Evolutionary conservation across 2,113 vertebrate species (phyloP).

Genomic region (Myxocyprinus asiaticus): DNA sequence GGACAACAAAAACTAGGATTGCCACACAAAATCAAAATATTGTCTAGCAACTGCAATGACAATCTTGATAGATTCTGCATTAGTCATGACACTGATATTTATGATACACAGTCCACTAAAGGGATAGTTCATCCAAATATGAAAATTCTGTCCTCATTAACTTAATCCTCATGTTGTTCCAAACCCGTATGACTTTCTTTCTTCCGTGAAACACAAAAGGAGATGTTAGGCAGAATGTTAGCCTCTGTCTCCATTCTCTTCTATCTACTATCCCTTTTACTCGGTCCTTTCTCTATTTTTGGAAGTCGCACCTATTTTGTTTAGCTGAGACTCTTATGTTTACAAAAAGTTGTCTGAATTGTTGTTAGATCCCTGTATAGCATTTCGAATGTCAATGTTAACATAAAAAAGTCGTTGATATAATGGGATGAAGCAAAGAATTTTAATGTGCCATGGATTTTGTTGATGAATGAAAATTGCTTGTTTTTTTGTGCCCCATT

Average conservation of each 20-base stretch:
- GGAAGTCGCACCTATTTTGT: too few relatives aligned
- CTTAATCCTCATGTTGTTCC: too few relatives aligned
- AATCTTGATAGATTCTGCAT: neutral
- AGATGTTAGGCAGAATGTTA: neutral
- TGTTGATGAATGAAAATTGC: neutral
- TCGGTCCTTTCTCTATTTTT: neutral
- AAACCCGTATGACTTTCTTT: too few relatives aligned
- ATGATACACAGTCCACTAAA: neutral
- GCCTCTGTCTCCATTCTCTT: neutral
- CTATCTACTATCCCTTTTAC: too few relatives aligned
- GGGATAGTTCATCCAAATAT: too few relatives aligned
- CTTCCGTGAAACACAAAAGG: too few relatives aligned
- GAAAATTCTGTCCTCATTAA: too few relatives aligned
- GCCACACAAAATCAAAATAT: constrained; percentile 21
- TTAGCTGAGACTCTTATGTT: too few relatives aligned
- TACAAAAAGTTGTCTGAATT: neutral
- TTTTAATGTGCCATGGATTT: constrained; percentile 7
- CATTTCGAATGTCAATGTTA: neutral
- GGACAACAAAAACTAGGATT: constrained; percentile 9
- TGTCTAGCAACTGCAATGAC: constrained; percentile 38
- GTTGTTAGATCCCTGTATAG: neutral
- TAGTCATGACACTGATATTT: neutral
- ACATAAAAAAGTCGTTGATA: neutral
- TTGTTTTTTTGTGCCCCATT: constrained; percentile 14
- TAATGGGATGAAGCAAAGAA: neutral